Percentiles rank a stretch among this genome's conserved stretches.
Evolutionary conservation across 2,888 invertebrate genomes (phyloP).

Genomic region (Isoperla grammatica): DNA sequence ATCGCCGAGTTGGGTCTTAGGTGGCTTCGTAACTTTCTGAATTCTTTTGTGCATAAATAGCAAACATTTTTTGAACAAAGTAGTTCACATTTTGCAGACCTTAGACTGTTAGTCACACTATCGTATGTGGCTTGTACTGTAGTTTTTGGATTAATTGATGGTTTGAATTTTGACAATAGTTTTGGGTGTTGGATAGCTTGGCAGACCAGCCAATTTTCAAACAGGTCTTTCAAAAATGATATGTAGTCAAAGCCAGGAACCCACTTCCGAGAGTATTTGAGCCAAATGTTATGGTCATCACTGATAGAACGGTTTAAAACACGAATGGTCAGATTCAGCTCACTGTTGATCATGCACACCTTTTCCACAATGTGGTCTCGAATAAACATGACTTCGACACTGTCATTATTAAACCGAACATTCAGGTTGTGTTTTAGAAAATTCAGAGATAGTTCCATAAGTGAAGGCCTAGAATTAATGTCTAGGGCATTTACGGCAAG

Average conservation of each 20-base stretch:
- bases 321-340: neutral
- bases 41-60: neutral
- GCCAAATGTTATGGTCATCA: constrained; percentile 1
- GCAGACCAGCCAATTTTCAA: constrained; percentile 9
- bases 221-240: constrained; percentile 7
- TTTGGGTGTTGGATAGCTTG: neutral
- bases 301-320: neutral
- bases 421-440: neutral
- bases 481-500: neutral
- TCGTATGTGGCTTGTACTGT: neutral
- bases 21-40: too few species aligned
- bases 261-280: neutral
- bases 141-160: neutral
- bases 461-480: too few species aligned
- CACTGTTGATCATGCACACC: neutral
- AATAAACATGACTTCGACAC: neutral
- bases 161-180: neutral
- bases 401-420: neutral
- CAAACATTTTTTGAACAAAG: neutral
- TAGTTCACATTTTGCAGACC: neutral
- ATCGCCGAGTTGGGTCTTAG: neutral
- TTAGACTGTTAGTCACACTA: neutral
- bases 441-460: too few species aligned
- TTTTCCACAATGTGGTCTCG: neutral
- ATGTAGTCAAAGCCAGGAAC: neutral